Conservation (phyloP, 1,140 invertebrate species). For the Planococcus citri region DNA sequence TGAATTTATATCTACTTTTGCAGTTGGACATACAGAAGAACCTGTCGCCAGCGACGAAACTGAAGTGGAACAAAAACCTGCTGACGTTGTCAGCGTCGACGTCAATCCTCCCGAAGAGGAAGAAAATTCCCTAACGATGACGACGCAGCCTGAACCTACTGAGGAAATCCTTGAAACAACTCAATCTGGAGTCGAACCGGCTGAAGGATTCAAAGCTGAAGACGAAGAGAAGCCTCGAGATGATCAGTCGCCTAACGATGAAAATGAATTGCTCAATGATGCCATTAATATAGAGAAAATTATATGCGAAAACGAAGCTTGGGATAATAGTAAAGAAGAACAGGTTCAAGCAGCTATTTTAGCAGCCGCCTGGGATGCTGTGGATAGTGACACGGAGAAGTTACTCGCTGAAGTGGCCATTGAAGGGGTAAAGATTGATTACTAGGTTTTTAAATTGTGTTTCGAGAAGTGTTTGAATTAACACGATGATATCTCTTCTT, state of each 20-base stretch:
- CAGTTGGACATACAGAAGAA: no score
- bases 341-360: slow-evolving; percentile 9
- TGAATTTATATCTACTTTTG: no score
- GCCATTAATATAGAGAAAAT: not conserved
- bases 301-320: not conserved
- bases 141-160: not conserved
- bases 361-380: slow-evolving; percentile 35
- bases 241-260: not conserved
- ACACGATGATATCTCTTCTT: no score
- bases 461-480: no score
- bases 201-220: not conserved
- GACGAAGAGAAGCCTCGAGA: not conserved
- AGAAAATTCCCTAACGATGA: not conserved
- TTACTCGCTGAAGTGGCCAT: slow-evolving; percentile 30
- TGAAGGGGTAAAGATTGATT: slow-evolving; percentile 22
- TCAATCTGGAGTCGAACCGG: not conserved
- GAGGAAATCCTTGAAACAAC: not conserved
- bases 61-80: not conserved
- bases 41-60: no score
- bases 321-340: slow-evolving; percentile 12
- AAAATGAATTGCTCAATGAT: not conserved
- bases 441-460: not conserved
- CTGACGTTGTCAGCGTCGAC: not conserved
- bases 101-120: not conserved
- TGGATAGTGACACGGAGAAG: slow-evolving; percentile 38